Base-by-base conservation (phyloP, 2,797 vertebrate genomes). In the Rhabdophis nuchalis region DNA sequence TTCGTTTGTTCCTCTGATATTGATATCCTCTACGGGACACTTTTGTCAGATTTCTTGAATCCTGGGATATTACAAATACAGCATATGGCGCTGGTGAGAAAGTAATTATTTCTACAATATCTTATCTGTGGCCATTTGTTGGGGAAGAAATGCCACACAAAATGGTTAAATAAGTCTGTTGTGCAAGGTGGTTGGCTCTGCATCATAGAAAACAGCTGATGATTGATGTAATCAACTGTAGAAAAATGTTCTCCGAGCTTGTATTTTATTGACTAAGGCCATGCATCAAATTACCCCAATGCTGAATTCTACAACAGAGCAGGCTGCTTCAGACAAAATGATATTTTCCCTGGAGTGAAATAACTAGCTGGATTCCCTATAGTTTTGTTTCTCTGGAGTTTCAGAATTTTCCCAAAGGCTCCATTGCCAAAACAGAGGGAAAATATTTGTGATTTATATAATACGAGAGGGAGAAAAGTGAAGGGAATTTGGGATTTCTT, bases 21-120 rank as follows among this genome's bases (percentile, higher is more conserved):
- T 91, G 94, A 88, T 93, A 92, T 91, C 58, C 92, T 93, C 94
- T 92, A 93, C 90, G 93, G 94, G 95, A 95, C 94, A 96, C 94
- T 96, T 95, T 95, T 96, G 93, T 93, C n/a, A 94, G 92, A 29
- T 91, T 95, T 92, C 72, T 92, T 95, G 92, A 92, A 94, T 93
- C 95, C 91, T 95, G 95, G 60, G 29, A 95, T 91, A 60, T 95
- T 93, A 93, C 88, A 94, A 92, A 87, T n/a, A 88, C 92, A 95
- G 93, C 96, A 96, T 97, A 95, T 94, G 94, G 95, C 90, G 92
- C 93, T 95, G 92, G 52, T 92, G 94, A 96, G 95, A 96, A 95
- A 94, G 94, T 94, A 96, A 96, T 95, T 94, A 95, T 94, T 95
- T 93, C 82, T 94, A 85, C 93, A 94, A 94, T 95, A 93, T 93